Evolutionary conservation across 2,113 vertebrate species (phyloP).

Genomic region (Microcebus murinus): DNA sequence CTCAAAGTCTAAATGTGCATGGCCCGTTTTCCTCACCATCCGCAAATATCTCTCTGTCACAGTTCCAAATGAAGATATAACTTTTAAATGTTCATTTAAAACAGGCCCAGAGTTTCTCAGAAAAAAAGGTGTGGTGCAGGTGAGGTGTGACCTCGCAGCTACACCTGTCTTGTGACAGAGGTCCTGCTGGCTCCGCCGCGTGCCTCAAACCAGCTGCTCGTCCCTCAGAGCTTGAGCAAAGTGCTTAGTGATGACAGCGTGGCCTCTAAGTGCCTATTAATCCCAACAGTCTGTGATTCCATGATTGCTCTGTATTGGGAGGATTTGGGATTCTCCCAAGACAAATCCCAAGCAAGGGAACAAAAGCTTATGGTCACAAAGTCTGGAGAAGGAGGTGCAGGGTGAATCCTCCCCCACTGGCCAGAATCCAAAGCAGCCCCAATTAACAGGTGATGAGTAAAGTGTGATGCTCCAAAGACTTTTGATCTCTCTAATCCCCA

Average conservation of each 20-base stretch:
- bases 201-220: neutral
- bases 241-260: neutral
- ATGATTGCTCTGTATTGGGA: neutral
- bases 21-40: neutral
- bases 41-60: neutral
- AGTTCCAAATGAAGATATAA: neutral
- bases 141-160: neutral
- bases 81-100: neutral
- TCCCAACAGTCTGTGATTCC: neutral
- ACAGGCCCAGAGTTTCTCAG: slow-evolving; percentile 6
- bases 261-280: neutral
- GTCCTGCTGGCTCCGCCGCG: neutral
- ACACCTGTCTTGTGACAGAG: neutral
- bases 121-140: neutral
- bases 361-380: slow-evolving; percentile 30
- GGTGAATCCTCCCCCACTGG: neutral
- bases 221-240: neutral
- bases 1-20: neutral
- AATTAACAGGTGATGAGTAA: slow-evolving; percentile 26
- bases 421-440: slow-evolving; percentile 20
- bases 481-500: slow-evolving; percentile 64
- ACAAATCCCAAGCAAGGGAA: neutral
- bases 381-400: neutral
- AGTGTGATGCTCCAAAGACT: neutral
- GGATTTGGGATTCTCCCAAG: neutral